These are phyloP conservation scores for Cataglyphis albicans DNA, from an alignment of 2,888 invertebrate species.

Conservation along the genomic window DNA sequence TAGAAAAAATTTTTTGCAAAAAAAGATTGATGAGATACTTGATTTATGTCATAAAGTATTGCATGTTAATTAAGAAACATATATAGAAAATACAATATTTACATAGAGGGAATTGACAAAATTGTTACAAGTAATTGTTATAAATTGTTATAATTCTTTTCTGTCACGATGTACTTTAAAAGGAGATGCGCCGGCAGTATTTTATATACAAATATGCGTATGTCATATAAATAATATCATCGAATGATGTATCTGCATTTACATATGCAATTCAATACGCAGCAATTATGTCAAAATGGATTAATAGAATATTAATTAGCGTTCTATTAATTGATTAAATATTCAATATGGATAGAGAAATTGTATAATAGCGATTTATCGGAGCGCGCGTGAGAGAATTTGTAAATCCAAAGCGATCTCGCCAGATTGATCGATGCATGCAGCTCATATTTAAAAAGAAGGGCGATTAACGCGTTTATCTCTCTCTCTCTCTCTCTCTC, in stretches of 20 bases:
- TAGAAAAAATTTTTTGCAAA: too few relatives aligned
- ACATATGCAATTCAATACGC: slow-evolving; percentile 55
- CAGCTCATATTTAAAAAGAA: slow-evolving; percentile 65
- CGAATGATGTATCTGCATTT: slow-evolving; percentile 56
- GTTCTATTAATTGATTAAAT: slow-evolving; percentile 70
- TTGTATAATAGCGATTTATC: slow-evolving; percentile 68
- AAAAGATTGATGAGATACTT: neutral
- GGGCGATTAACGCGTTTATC: slow-evolving; percentile 63
- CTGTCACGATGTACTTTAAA: neutral
- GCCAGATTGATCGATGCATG: slow-evolving; percentile 43
- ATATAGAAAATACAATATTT: slow-evolving; percentile 1
- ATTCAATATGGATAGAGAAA: slow-evolving; percentile 66
- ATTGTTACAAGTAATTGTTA: neutral
- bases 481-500: neutral
- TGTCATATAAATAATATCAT: slow-evolving; percentile 38
- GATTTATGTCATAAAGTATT: neutral
- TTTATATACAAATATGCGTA: slow-evolving; percentile 30
- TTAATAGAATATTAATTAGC: slow-evolving; percentile 77
- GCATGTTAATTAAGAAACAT: slow-evolving; percentile 7
- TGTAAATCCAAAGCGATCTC: slow-evolving; percentile 59
- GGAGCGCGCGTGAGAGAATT: slow-evolving; percentile 52
- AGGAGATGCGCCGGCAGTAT: slow-evolving; percentile 10
- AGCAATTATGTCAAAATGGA: slow-evolving; percentile 68
- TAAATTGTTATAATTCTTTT: neutral
- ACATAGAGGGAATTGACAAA: neutral